Conservation (phyloP, 2,113 vertebrate species). For the Nothocercus julius region DNA sequence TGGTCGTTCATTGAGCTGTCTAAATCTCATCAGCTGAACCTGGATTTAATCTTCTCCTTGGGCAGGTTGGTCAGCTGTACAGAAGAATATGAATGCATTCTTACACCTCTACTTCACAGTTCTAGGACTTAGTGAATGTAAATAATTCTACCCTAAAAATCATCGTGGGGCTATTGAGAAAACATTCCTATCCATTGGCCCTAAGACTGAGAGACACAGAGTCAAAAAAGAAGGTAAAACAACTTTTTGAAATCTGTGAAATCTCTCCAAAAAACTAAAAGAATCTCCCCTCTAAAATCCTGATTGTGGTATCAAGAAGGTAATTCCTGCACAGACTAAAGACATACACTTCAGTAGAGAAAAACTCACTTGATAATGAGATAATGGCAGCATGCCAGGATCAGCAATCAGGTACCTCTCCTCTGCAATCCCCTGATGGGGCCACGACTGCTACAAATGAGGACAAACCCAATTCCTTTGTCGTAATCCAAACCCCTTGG, state of each 20-base stretch:
- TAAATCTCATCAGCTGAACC: background rate
- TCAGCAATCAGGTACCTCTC: background rate
- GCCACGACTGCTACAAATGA: background rate
- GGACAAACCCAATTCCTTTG: background rate
- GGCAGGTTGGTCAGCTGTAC: background rate
- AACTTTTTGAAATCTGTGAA: background rate
- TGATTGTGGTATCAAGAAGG: background rate
- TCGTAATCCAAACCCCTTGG: background rate
- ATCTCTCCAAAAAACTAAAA: background rate
- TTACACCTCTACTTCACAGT: background rate
- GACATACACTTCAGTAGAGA: background rate
- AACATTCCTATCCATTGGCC: background rate
- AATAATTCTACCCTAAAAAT: background rate
- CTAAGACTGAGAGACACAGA: background rate
- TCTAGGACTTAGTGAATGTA: background rate
- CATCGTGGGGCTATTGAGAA: background rate
- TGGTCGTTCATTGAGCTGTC: background rate
- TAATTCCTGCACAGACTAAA: background rate
- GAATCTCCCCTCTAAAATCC: background rate
- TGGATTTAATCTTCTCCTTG: background rate
- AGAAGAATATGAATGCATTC: background rate
- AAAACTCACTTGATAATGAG: background rate
- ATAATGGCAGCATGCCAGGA: background rate
- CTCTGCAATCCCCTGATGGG: fast-evolving
- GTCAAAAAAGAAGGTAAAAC: background rate